phyloP scores from a whole-genome alignment of 2,797 vertebrate species.

The Spondyliosoma cantharus region DNA sequence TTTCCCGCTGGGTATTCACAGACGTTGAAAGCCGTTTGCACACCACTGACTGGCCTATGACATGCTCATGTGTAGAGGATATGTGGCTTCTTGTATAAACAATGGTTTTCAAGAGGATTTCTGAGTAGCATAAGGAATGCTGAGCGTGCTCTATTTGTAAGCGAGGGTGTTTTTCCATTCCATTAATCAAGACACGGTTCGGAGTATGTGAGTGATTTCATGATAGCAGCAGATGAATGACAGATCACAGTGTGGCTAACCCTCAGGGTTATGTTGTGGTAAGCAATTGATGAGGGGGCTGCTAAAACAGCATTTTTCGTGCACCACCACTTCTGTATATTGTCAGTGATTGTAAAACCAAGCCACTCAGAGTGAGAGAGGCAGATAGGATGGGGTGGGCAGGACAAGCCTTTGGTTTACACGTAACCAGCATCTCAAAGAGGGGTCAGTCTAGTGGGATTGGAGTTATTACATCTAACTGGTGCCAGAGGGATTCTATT shows the following conservation, averaged over 20 bases:
- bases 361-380: conserved; percentile 40
- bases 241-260: conserved; percentile 34
- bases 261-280: conserved; percentile 29
- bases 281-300: conserved; percentile 32
- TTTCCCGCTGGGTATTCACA: conserved; percentile 44
- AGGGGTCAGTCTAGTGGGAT: conserved; percentile 34
- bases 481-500: conserved; percentile 51
- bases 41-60: conserved; percentile 41
- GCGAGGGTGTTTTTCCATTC: conserved; percentile 36
- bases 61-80: conserved; percentile 22
- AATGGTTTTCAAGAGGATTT: conserved; percentile 21
- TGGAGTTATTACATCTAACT: conserved; percentile 39
- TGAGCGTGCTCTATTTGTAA: conserved; percentile 30
- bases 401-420: conserved; percentile 50
- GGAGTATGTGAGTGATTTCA: conserved; percentile 29
- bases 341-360: conserved; percentile 55
- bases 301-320: conserved; percentile 37
- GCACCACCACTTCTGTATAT: conserved; percentile 27
- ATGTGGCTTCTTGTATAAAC: conserved; percentile 22
- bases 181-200: conserved; percentile 40
- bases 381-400: conserved; percentile 19
- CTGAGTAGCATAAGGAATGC: conserved; percentile 26
- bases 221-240: conserved; percentile 48
- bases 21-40: conserved; percentile 47
- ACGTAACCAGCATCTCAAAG: conserved; percentile 54